Conservation (phyloP, 2,888 invertebrate species). For the Spisula subtruncata region DNA sequence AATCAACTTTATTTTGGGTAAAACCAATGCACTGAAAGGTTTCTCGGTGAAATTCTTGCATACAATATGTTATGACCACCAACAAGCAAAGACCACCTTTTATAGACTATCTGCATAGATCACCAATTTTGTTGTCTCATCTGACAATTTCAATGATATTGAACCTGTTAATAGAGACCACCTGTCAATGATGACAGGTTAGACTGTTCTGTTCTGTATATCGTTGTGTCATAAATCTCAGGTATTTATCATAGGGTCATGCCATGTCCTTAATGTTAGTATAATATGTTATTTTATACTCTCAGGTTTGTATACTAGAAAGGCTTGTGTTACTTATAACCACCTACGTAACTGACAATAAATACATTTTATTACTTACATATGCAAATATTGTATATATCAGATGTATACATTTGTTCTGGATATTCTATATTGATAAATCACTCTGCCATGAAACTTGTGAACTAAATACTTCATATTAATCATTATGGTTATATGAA, state of each 20-base stretch:
- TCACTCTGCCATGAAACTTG: neutral
- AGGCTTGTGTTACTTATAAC: neutral
- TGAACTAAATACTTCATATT: neutral
- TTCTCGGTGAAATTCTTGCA: no score
- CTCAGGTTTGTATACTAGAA: neutral
- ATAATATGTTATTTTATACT: neutral
- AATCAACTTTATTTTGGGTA: no score
- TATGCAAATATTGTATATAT: neutral
- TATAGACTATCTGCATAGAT: no score
- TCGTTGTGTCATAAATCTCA: neutral
- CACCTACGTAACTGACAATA: constrained; percentile 15
- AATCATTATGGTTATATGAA: no score
- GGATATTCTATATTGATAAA: neutral
- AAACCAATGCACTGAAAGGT: no score
- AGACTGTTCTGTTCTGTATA: neutral
- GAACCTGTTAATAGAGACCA: neutral
- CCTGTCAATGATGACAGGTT: neutral
- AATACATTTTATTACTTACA: neutral
- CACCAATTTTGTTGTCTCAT: no score
- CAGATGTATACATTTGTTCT: neutral
- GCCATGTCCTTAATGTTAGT: neutral
- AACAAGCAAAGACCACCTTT: no score
- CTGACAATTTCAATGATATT: no score
- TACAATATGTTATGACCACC: no score
- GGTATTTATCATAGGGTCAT: neutral